Evolutionary conservation across 2,113 vertebrate species (phyloP).

Genomic region (Otocyon megalotis): DNA sequence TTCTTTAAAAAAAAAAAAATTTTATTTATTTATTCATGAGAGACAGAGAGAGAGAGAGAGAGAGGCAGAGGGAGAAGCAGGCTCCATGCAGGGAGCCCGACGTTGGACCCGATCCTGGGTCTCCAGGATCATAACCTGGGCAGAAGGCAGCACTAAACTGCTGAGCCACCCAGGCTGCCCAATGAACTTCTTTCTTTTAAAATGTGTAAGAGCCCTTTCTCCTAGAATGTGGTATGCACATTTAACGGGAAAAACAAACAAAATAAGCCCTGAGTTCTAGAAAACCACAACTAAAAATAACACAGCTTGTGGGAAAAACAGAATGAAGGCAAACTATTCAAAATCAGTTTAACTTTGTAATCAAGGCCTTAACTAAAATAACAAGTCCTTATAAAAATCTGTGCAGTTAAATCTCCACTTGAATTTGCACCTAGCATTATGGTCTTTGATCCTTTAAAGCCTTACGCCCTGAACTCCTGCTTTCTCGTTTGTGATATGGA

Average conservation of each 20-base stretch:
- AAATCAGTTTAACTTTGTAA: slow-evolving; percentile 11
- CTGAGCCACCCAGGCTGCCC: too few relatives aligned
- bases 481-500: not conserved
- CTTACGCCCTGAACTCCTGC: not conserved
- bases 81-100: too few relatives aligned
- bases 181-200: slow-evolving; percentile 48
- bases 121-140: too few relatives aligned
- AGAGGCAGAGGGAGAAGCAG: too few relatives aligned
- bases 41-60: too few relatives aligned
- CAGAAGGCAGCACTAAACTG: too few relatives aligned
- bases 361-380: slow-evolving; percentile 26
- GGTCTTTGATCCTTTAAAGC: not conserved
- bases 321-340: slow-evolving; percentile 14
- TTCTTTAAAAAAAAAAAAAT: not conserved
- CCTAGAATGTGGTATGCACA: slow-evolving; percentile 6
- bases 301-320: slow-evolving; percentile 13
- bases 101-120: too few relatives aligned
- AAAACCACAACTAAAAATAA: slow-evolving; percentile 62
- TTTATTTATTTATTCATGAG: too few relatives aligned
- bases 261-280: not conserved
- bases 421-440: not conserved
- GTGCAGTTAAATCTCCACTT: not conserved
- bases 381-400: slow-evolving; percentile 27
- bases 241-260: not conserved
- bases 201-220: not conserved